Evolutionary conservation across 2,113 vertebrate species (phyloP), one percentile per base, ranked within the genome.

Genomic region (Coreoperca whiteheadi): DNA sequence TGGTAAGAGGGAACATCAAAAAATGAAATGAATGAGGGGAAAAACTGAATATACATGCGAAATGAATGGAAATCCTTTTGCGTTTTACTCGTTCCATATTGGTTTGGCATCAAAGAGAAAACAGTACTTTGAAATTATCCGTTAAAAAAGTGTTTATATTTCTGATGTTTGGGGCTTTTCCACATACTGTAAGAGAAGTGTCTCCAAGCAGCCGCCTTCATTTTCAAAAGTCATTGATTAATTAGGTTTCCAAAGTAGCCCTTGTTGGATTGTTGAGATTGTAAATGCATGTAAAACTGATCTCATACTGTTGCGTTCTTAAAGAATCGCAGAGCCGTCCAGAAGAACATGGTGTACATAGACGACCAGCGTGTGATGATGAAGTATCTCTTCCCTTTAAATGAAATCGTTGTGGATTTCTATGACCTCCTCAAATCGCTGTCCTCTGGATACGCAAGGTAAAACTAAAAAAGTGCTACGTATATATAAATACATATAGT

Each of bases 371-470:
- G 98, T 59, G 96, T 99, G 81, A 97, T 99, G 96, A 94, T 99
- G 94, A 97, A 98, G 83, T 99, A 97, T 82, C 90, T 97, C 72
- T 97, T 99, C 60, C 98, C 98, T 69, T 93, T 99, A 67, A 99
- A 98, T 93, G 98, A 99, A 95, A 95, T 99, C 6, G 97, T 99
- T 53, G 96, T 99, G 63, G 98, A 99, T 94, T 99, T 99, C 93
- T 99, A 99, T 61, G 98, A 99, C 82, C 90, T 94, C 53, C 95
- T 99, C 30, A 99, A 99, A 89, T 99, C 98, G 3, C 51, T 98
- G 51, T 98, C 98, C 32, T 99, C 98, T 73, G 98, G 98, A 92
- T 99, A 99, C 83, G 98, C 98, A 89, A 99, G 98, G 98, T 98
- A 94, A 96, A 74, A 32, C 37, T 37, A 21, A 30, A 11, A 43